phyloP scores from a whole-genome alignment of 2,113 vertebrate species.

The Glareola pratincola region DNA sequence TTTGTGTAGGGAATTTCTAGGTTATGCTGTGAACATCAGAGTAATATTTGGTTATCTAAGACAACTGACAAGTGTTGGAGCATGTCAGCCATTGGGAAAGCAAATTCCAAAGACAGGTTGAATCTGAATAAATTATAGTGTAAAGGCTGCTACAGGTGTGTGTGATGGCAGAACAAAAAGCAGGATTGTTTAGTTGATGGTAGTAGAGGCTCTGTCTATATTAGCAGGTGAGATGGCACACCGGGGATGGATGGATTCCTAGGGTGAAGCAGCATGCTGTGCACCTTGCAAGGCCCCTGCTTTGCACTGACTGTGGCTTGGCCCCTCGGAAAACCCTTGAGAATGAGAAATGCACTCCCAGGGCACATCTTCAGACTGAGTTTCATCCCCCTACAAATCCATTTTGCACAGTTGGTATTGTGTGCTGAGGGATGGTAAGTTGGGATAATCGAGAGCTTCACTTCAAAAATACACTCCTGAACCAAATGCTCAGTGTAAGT shows the following conservation, averaged over 20 bases:
- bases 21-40: neutral
- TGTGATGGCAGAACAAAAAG: neutral
- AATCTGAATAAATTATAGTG: neutral
- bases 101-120: neutral
- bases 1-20: slow-evolving; percentile 13
- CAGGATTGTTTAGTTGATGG: neutral
- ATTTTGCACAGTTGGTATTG: neutral
- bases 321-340: neutral
- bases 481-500: neutral
- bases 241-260: neutral
- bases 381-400: neutral
- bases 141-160: neutral
- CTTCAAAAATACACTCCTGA: neutral
- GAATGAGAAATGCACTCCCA: neutral
- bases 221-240: neutral
- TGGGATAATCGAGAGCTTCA: neutral
- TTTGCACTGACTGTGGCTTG: neutral
- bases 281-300: neutral
- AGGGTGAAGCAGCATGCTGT: neutral
- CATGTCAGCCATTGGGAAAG: neutral
- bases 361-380: rapidly evolving
- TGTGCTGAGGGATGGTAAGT: neutral
- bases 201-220: neutral
- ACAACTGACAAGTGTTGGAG: neutral
- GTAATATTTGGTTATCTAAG: slow-evolving; percentile 10